Percentiles rank a stretch among this genome's conserved stretches.
These are phyloP conservation scores for Pseudococcus longispinus DNA, from an alignment of 2,888 invertebrate species.

Conservation along the genomic window DNA sequence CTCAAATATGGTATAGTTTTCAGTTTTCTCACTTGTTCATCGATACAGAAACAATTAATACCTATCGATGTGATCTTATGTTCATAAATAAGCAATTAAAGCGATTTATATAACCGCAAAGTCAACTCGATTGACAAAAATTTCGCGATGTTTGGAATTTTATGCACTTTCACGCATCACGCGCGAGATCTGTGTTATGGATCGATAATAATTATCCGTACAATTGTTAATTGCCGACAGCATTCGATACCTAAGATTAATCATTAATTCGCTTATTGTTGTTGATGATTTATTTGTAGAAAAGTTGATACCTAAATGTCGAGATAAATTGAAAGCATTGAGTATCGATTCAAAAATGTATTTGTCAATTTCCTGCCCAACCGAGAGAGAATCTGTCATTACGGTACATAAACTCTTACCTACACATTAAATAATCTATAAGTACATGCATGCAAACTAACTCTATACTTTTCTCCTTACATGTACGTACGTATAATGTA, in stretches of 20 bases:
- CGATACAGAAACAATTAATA: neutral
- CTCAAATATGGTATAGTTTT: neutral
- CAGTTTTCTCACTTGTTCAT: neutral
- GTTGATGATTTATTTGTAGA: neutral
- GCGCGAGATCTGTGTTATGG: neutral
- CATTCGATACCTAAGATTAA: neutral
- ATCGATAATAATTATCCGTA: neutral
- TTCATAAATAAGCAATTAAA: neutral
- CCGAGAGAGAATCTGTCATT: neutral
- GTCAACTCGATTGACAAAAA: conserved; percentile 12
- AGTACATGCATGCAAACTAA: neutral
- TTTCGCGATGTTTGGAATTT: neutral
- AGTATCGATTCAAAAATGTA: conserved; percentile 48
- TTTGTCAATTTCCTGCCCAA: conserved; percentile 12
- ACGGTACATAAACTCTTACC: neutral
- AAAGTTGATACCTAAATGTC: neutral
- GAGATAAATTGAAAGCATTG: conserved; percentile 38
- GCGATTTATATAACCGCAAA: neutral
- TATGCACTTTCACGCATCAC: neutral
- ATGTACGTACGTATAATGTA: neutral
- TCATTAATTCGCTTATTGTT: neutral
- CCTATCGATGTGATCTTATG: neutral
- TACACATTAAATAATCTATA: neutral
- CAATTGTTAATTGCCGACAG: neutral
- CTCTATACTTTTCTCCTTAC: neutral